Conservation (phyloP, 2,113 vertebrate genomes). For the Oreamnos americanus region DNA sequence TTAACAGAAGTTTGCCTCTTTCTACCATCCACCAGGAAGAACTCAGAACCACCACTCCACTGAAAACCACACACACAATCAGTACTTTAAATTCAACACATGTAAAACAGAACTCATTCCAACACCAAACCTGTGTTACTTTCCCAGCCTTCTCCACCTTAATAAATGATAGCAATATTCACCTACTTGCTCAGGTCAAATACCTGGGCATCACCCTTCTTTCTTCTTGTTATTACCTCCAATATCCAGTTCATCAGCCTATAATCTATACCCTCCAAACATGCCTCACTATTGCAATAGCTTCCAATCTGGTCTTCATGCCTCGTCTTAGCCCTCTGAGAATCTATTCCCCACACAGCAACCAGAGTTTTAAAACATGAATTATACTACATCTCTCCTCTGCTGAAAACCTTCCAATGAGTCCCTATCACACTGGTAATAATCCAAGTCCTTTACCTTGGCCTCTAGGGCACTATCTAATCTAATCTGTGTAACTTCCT, state of each 20-base stretch:
- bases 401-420: background rate
- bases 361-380: constrained; percentile 8
- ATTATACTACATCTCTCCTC: background rate
- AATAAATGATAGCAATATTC: constrained; percentile 16
- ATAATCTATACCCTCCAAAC: background rate
- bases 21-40: background rate
- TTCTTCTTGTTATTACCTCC: constrained; percentile 1
- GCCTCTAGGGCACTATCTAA: background rate
- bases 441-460: background rate
- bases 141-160: background rate
- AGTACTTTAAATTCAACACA: background rate
- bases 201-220: background rate
- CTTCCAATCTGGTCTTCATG: background rate
- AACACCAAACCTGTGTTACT: constrained; percentile 4
- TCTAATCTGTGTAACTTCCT: background rate
- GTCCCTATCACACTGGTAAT: background rate
- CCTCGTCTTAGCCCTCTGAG: background rate
- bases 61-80: background rate
- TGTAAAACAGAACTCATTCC: constrained; percentile 26
- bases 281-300: background rate
- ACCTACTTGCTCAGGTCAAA: background rate
- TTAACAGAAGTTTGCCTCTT: constrained; percentile 26
- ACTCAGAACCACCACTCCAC: background rate
- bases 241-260: constrained; percentile 2
- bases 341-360: background rate